Evolutionary conservation across 2,888 invertebrate genomes (phyloP).

Genomic region (Netelia virgata): DNA sequence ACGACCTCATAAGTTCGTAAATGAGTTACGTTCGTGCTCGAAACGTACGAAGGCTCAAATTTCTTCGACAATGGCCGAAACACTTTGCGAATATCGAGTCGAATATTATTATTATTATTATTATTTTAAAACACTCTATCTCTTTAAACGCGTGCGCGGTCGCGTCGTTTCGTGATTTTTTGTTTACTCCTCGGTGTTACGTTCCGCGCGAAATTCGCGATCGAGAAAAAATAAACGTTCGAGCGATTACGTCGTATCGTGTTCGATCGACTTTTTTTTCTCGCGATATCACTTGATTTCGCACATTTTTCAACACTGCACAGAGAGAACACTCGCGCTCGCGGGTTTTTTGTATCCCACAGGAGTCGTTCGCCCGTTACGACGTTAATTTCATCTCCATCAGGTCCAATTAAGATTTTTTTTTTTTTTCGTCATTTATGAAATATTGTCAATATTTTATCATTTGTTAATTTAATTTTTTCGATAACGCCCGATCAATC

Average conservation of each 20-base stretch:
- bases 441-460: neutral
- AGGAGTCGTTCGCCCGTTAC: neutral
- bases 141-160: neutral
- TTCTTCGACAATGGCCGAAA: neutral
- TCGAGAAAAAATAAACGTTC: neutral
- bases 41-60: neutral
- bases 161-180: neutral
- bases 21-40: neutral
- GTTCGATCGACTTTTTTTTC: neutral
- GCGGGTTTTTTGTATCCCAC: neutral
- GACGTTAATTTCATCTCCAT: neutral
- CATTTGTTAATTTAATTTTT: neutral
- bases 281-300: constrained; percentile 10
- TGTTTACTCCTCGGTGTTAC: neutral
- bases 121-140: constrained; percentile 5
- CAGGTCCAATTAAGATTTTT: neutral
- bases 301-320: neutral
- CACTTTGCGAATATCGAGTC: neutral
- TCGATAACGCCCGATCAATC: neutral
- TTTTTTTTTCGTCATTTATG: neutral
- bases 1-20: constrained; percentile 3
- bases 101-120: neutral
- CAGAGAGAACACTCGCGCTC: neutral
- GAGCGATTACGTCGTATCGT: neutral
- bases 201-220: neutral